Conservation (phyloP, 2,888 invertebrate species). For the Sisyra terminalis region DNA sequence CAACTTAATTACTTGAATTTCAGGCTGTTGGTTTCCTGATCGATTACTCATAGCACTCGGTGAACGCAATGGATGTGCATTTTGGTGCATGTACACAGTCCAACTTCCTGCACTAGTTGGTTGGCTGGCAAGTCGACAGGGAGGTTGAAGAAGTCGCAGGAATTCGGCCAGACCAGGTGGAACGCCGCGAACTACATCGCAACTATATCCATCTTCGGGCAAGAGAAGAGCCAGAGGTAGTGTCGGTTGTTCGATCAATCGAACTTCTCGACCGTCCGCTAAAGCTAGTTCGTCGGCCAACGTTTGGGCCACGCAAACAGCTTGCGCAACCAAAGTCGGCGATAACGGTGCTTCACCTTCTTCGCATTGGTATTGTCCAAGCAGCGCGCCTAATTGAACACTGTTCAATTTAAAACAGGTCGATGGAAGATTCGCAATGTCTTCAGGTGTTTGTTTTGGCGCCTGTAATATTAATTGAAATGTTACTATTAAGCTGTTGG, state of each 20-base stretch:
- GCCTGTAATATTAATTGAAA: constrained; percentile 29
- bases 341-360: constrained; percentile 31
- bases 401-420: constrained; percentile 96
- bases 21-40: constrained; percentile 45
- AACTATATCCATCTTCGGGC: constrained; percentile 96
- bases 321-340: constrained; percentile 46
- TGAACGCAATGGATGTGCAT: constrained; percentile 32
- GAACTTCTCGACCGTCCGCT: constrained; percentile 78
- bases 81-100: constrained; percentile 83
- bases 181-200: constrained; percentile 87
- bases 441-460: constrained; percentile 70
- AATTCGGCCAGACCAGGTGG: constrained; percentile 87
- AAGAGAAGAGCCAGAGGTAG: constrained; percentile 80
- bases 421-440: constrained; percentile 74
- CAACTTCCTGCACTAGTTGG: constrained; percentile 83
- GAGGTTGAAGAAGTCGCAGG: constrained; percentile 63
- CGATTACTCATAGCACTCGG: constrained; percentile 38
- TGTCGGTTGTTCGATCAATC: constrained; percentile 82
- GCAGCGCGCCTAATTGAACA: constrained; percentile 72
- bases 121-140: constrained; percentile 80
- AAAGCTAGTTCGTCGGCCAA: constrained; percentile 84
- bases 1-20: constrained; percentile 71
- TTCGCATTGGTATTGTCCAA: constrained; percentile 52
- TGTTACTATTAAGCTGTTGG: too few species aligned
- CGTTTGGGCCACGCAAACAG: constrained; percentile 64